phyloP scores from a whole-genome alignment of 1,140 invertebrate genomes.

The Lepidostoma basale region DNA sequence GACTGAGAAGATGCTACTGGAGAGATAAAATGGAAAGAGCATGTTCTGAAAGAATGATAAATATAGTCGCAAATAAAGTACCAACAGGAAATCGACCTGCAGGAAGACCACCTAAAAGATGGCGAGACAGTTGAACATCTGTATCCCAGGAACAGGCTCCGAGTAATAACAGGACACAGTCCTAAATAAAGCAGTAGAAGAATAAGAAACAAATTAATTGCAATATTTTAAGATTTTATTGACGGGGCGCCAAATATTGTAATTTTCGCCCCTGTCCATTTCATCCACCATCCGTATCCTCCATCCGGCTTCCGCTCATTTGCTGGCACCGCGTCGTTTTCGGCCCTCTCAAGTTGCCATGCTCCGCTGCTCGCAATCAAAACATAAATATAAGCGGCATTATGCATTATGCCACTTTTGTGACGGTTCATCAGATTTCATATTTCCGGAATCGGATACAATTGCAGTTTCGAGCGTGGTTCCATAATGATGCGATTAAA shows the following conservation, averaged over 20 bases:
- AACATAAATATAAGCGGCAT: constrained; percentile 23
- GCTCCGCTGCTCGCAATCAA: constrained; percentile 27
- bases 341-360: constrained; percentile 13
- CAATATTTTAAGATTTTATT: not conserved
- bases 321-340: not conserved
- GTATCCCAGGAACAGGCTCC: too few species aligned
- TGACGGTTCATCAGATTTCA: constrained; percentile 12
- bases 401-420: constrained; percentile 24
- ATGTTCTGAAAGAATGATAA: too few species aligned
- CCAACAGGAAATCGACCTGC: too few species aligned
- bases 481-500: not conserved
- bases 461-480: not conserved
- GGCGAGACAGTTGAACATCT: too few species aligned
- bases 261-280: not conserved
- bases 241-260: not conserved
- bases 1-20: too few species aligned
- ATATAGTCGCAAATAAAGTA: too few species aligned
- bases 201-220: not conserved
- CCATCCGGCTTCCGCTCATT: constrained; percentile 16
- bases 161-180: too few species aligned
- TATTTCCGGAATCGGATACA: constrained; percentile 18
- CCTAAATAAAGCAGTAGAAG: too few species aligned
- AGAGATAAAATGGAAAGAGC: too few species aligned
- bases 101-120: too few species aligned
- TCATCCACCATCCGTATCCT: not conserved